Base-by-base conservation (phyloP, 2,113 vertebrate species). In the Herpetotheres cachinnans region DNA sequence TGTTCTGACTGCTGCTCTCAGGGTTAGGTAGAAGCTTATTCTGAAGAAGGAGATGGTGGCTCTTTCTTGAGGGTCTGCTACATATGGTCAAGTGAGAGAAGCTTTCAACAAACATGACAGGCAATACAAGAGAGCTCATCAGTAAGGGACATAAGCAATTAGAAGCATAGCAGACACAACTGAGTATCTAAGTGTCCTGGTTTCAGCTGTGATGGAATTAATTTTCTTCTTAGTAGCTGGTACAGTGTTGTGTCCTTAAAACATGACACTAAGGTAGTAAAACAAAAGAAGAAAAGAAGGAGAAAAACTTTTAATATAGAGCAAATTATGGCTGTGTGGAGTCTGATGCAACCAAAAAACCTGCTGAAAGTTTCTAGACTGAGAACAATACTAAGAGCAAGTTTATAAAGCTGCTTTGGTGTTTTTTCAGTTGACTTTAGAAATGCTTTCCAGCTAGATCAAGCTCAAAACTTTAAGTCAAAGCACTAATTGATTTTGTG, bases 271-370 rank as follows among this genome's bases (percentile, higher is more conserved):
- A 63, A 73, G 11, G 20, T 17, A 77, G 22, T 20, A 86, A 89
- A 89, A 72, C 3, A 38, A 65, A 85, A 34, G 9, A 71, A 30
- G 0, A 17, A 44, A 16, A 56, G 49, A 36, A 20, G 9, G 20
- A 22, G 2, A 40, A 49, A 36, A 52, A 26, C 0, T 63, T 71
- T 63, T 80, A 9, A 21, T 50, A 36, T 11, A 27, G 14, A 91
- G 14, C 3, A 4, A 34, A 0, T 56, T 77, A 63, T 6, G 16
- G 4, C 21, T 66, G 8, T 58, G 7, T 62, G 18, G 12, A 32
- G 22, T 50, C 18, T 42, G 11, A 77, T 22, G 7, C 8, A 71
- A 70, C 13, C 18, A 14, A 62, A 70, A 84, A 92, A 66, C 13
- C 21, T 74, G 20, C 20, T 58, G 50, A 46, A 78, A 62, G 16